These are phyloP conservation scores for Rhinoptilus africanus DNA, from an alignment of 2,113 vertebrate species.

Conservation along the genomic window DNA sequence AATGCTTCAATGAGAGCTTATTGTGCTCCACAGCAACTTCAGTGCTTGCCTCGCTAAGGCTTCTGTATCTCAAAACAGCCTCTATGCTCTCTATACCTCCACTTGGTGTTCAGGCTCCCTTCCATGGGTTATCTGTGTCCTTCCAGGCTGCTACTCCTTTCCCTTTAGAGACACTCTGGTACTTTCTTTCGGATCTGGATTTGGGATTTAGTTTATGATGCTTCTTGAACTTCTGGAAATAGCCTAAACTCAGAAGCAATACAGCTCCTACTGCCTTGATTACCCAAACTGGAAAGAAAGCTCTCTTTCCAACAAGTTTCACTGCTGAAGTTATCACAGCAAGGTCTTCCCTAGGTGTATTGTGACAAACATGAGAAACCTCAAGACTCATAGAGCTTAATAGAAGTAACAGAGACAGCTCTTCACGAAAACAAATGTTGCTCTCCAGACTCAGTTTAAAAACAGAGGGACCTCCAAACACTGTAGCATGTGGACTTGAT, in stretches of 20 bases:
- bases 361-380: neutral
- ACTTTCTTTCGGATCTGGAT: neutral
- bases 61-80: neutral
- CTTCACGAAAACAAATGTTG: neutral
- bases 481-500: neutral
- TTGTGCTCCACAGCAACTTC: neutral
- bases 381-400: neutral
- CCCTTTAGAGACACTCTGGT: neutral
- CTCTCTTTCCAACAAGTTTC: neutral
- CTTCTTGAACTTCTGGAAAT: neutral
- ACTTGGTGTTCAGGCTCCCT: neutral
- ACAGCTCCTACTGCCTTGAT: neutral
- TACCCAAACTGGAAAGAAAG: neutral
- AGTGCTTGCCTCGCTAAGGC: neutral
- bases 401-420: neutral
- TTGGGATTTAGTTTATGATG: neutral
- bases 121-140: neutral
- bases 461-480: neutral
- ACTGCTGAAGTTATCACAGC: neutral
- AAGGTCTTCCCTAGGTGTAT: neutral
- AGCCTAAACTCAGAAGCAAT: neutral
- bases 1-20: neutral
- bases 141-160: neutral
- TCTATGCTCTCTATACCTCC: neutral
- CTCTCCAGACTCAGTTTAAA: neutral